phyloP scores from a whole-genome alignment of 2,113 vertebrate species.

The Cyphomyrus plagiostoma region DNA sequence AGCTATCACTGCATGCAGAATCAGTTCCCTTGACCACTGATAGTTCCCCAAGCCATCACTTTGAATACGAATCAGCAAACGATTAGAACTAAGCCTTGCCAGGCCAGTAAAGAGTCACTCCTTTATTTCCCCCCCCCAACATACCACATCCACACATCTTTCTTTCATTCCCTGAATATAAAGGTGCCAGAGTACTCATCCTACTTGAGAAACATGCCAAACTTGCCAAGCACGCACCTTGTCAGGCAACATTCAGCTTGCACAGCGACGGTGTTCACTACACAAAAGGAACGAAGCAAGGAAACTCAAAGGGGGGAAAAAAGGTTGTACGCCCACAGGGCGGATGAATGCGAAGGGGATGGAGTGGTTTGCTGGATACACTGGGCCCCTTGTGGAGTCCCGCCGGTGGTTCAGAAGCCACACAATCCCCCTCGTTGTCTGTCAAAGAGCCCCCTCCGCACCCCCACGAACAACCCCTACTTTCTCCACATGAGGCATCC shows the following conservation, averaged over 20 bases:
- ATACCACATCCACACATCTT: neutral
- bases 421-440: slow-evolving; percentile 11
- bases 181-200: neutral
- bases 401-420: neutral
- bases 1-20: neutral
- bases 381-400: slow-evolving; percentile 2
- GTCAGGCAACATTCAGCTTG: neutral
- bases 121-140: neutral
- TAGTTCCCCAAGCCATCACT: neutral
- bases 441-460: neutral
- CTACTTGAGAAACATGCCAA: neutral
- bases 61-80: neutral
- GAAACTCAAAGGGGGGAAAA: neutral
- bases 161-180: neutral
- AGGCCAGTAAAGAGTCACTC: neutral
- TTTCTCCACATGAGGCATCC: neutral
- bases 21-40: neutral
- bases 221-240: neutral
- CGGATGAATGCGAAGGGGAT: neutral
- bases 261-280: neutral
- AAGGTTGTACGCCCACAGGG: neutral
- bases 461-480: neutral
- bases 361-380: neutral
- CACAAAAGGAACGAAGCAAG: neutral
- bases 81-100: neutral